These are phyloP conservation scores for Meda fulgida DNA, from an alignment of 2,797 vertebrate species.

Conservation along the genomic window DNA sequence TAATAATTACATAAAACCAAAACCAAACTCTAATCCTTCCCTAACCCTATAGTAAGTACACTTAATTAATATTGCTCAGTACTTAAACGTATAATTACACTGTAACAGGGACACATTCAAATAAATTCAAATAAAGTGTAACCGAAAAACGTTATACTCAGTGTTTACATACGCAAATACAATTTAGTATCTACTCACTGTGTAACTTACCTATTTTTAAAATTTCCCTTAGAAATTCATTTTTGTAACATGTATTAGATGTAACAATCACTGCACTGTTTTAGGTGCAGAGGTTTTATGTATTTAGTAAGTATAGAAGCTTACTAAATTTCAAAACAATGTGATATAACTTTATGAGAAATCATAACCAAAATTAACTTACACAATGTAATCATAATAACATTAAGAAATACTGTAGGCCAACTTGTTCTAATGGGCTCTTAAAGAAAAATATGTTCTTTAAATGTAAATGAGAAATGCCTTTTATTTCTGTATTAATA, in stretches of 20 bases:
- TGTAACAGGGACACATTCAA: no score
- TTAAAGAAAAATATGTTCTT: not conserved
- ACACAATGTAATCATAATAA: not conserved
- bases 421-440: not conserved
- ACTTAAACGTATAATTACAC: no score
- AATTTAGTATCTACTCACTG: not conserved
- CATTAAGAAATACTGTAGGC: not conserved
- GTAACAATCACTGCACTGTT: not conserved
- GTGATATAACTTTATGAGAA: not conserved
- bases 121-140: no score
- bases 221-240: not conserved
- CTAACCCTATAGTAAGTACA: no score
- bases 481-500: not conserved
- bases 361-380: not conserved
- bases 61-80: no score
- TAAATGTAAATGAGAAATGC: not conserved
- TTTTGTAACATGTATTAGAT: not conserved
- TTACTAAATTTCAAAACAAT: not conserved
- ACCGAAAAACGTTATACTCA: no score
- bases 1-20: no score
- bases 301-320: not conserved
- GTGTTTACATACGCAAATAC: not conserved
- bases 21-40: no score
- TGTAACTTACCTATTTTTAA: not conserved
- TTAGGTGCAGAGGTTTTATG: not conserved